A percentile compares a stretch with the other conserved stretches of the same genome.
Evolutionary conservation across 2,113 vertebrate genomes (phyloP).

Genomic region (Burhinus bistriatus): DNA sequence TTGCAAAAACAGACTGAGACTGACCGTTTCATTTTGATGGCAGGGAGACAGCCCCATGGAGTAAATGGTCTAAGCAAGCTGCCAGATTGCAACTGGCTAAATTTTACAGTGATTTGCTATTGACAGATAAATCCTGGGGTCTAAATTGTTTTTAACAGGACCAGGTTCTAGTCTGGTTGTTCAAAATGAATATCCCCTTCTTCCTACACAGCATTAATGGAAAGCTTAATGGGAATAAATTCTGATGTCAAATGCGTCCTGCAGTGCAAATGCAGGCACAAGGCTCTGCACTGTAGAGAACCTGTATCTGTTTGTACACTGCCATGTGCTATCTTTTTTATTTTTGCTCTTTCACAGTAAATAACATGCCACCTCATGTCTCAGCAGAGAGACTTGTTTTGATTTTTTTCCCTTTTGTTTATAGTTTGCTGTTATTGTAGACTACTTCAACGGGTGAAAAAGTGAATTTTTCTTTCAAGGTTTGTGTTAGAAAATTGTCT

Average conservation of each 20-base stretch:
- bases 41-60: not conserved
- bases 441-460: not conserved
- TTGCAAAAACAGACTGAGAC: not conserved
- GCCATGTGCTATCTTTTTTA: not conserved
- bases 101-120: not conserved
- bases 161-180: not conserved
- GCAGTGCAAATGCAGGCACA: not conserved
- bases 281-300: not conserved
- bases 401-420: not conserved
- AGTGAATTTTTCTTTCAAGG: not conserved
- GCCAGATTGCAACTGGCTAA: not conserved
- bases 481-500: constrained; percentile 10
- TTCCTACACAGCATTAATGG: fast-evolving
- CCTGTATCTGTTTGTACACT: not conserved
- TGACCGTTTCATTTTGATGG: not conserved
- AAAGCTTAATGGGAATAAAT: not conserved
- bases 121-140: not conserved
- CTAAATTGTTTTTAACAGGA: not conserved
- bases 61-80: not conserved
- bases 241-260: not conserved
- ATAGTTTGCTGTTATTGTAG: not conserved
- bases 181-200: not conserved
- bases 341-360: not conserved
- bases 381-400: not conserved
- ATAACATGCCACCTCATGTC: not conserved